Base-by-base conservation (phyloP, 2,113 vertebrate genomes). In the Engystomops pustulosus region DNA sequence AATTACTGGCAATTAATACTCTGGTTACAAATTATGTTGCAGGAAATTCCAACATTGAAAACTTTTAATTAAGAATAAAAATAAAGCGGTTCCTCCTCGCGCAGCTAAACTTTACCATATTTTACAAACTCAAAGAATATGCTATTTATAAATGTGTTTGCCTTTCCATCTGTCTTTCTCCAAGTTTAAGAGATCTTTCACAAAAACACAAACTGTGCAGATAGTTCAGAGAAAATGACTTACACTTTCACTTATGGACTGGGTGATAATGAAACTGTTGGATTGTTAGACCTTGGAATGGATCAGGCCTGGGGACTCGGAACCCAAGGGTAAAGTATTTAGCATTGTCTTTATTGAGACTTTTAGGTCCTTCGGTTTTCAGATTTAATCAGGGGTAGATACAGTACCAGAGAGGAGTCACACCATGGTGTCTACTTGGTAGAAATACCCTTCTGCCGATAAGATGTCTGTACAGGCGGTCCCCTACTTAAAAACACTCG, bases 111-210 rank as follows among this genome's bases (percentile, higher is more conserved):
- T 15, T 78, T 78, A 34, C 44, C 82, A 69, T 84, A 84, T 69
- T 84, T 69, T 76, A 68, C 58, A 67, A 77, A 84, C 58, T 68
- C 18, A 38, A 41, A 77, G 30, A 68, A 76, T 83, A 76, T 78
- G 74, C 82, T 84, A 84, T 84, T 84, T 84, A 78, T 84, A 84
- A 78, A 84, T 41, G 60, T 51, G 72, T 53, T 53, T 76, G 55
- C 58, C 67, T 77, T 68, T 84, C 82, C 82, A 84, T 84, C 72
- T 84, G 82, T 84, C 47, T 77, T n/a, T n/a, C 80, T 60, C 36
- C 17, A 62, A 55, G 25, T 74, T 83, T 11, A 45, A 82, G 60
- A 6, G 25, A 62, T 60, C 27, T 36, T 76, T 51, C 49, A n/a
- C 27, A 38, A 10, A 30, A 55, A 45, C 62, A 74, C 62, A 44